A percentile compares a stretch with the other conserved stretches of the same genome.
Conservation (phyloP, 1,140 invertebrate species). For the Trigoniulus corallinus region DNA sequence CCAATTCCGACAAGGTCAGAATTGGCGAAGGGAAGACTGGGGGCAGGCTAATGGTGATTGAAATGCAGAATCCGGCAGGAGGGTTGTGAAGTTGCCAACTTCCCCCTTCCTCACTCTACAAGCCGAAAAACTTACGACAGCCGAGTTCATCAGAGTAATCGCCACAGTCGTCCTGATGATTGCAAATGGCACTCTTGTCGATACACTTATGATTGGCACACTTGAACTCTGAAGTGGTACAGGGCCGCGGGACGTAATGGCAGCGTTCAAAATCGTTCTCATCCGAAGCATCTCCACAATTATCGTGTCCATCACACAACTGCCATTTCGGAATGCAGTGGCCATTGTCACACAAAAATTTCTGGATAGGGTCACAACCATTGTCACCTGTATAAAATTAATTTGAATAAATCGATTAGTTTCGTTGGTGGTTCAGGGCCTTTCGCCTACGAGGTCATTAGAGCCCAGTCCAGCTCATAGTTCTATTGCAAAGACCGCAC, state of each 20-base stretch:
- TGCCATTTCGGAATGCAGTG: slow-evolving; percentile 71
- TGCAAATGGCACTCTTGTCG: slow-evolving; percentile 58
- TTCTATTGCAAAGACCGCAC: too few species aligned
- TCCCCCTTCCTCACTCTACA: too few species aligned
- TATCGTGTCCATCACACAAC: slow-evolving; percentile 67
- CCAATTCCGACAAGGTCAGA: too few species aligned
- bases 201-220: slow-evolving; percentile 88
- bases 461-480: too few species aligned
- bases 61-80: too few species aligned
- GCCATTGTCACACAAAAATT: slow-evolving; percentile 73
- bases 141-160: slow-evolving; percentile 78
- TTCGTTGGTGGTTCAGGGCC: too few species aligned
- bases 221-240: slow-evolving; percentile 44
- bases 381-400: slow-evolving; percentile 43
- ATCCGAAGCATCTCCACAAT: slow-evolving; percentile 84
- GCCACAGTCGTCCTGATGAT: slow-evolving; percentile 60
- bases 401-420: too few species aligned
- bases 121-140: slow-evolving; percentile 68
- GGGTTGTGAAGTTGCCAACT: too few species aligned
- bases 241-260: slow-evolving; percentile 28
- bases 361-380: slow-evolving; percentile 54
- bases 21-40: too few species aligned
- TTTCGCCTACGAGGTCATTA: too few species aligned
- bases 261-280: slow-evolving; percentile 85
- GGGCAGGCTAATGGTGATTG: too few species aligned